Percentiles rank a stretch among this genome's conserved stretches.
Evolutionary conservation across 2,113 vertebrate species (phyloP).

Genomic region (Chamaea fasciata): DNA sequence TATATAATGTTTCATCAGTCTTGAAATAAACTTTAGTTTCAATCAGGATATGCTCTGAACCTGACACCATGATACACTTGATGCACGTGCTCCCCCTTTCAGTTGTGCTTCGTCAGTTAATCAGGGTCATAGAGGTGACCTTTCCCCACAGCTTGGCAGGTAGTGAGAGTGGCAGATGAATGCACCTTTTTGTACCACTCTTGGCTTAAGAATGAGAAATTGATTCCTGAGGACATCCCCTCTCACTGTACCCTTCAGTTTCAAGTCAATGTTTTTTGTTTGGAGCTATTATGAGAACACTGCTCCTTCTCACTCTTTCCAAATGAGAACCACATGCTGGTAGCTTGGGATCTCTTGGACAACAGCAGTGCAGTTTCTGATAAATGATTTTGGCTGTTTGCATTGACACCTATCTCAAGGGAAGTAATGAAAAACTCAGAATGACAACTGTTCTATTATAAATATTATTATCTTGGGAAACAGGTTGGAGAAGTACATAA

Average conservation of each 20-base stretch:
- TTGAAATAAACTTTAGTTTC: background rate
- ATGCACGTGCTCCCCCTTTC: background rate
- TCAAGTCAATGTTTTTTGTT: background rate
- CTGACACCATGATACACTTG: background rate
- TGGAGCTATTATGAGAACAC: background rate
- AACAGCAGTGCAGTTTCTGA: background rate
- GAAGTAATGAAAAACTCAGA: background rate
- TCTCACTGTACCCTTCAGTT: background rate
- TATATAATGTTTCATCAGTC: background rate
- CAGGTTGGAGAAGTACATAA: background rate
- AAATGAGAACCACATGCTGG: constrained; percentile 44
- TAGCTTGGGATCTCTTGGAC: background rate
- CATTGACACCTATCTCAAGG: background rate
- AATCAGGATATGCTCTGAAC: background rate
- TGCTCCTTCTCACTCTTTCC: constrained; percentile 14
- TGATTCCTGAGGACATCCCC: background rate
- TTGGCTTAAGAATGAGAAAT: background rate
- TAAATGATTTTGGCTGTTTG: background rate
- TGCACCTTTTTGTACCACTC: background rate
- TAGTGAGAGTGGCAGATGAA: background rate
- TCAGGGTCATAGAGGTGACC: background rate
- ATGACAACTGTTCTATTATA: background rate
- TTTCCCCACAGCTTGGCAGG: background rate
- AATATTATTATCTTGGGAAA: background rate
- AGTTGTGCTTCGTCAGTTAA: background rate